Evolutionary conservation across 2,888 invertebrate species (phyloP).

Genomic region (Andrena marginata): DNA sequence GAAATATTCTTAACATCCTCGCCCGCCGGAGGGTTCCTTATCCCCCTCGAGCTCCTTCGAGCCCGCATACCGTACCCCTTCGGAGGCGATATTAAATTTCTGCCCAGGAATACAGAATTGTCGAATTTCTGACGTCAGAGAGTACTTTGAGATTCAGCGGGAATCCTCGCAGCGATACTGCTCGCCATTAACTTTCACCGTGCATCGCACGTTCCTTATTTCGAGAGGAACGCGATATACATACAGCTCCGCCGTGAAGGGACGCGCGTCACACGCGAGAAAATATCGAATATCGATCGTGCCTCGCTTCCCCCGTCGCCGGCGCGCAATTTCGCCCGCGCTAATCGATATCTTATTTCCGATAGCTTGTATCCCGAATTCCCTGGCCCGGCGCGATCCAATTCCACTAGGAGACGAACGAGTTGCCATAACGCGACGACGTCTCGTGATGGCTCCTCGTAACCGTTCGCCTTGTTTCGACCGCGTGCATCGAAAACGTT

Average conservation of each 20-base stretch:
- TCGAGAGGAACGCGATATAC: neutral
- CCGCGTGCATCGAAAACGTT: slow-evolving; percentile 37
- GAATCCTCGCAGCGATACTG: no score
- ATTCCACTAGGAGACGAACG: slow-evolving; percentile 24
- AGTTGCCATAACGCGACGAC: slow-evolving; percentile 13
- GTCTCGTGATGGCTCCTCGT: slow-evolving; percentile 40
- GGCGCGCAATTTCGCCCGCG: slow-evolving; percentile 24
- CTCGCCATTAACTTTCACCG: neutral
- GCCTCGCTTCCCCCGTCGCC: slow-evolving; percentile 5
- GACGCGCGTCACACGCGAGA: neutral
- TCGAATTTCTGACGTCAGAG: no score
- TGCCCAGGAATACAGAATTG: no score
- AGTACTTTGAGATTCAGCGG: no score
- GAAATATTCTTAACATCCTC: neutral
- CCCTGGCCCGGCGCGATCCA: slow-evolving; percentile 22
- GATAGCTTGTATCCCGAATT: slow-evolving; percentile 20
- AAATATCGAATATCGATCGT: slow-evolving; percentile 43
- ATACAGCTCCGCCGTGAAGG: neutral
- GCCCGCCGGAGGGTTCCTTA: no score
- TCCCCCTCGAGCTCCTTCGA: no score
- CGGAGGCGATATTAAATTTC: no score
- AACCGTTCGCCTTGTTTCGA: slow-evolving; percentile 27
- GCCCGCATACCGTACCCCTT: no score
- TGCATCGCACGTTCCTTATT: slow-evolving; percentile 1
- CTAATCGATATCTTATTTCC: slow-evolving; percentile 57